Evolutionary conservation across 2,888 invertebrate species (phyloP).

Genomic region (Tenthredo livida): DNA sequence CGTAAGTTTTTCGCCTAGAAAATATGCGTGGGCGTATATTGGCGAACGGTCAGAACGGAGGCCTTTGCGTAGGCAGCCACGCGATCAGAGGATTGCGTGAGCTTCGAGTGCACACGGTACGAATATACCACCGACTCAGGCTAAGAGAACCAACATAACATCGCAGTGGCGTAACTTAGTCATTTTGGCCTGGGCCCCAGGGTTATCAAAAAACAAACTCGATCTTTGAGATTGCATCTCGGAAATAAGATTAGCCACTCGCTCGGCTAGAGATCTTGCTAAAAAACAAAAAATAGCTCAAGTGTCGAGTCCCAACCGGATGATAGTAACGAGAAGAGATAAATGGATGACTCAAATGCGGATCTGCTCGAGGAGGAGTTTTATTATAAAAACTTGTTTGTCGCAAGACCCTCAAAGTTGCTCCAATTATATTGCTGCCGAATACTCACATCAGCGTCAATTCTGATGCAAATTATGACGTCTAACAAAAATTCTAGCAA

Average conservation of each 20-base stretch:
- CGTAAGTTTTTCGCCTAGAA: slow-evolving; percentile 15
- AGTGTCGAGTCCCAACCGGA: not conserved
- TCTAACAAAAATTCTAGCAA: not conserved
- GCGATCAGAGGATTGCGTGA: slow-evolving; percentile 57
- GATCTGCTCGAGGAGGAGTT: not conserved
- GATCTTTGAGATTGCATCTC: not conserved
- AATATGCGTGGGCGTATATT: slow-evolving; percentile 59
- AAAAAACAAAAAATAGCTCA: not conserved
- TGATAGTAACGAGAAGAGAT: not conserved
- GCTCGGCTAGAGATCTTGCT: not conserved
- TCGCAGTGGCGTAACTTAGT: slow-evolving; percentile 53
- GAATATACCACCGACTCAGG: slow-evolving; percentile 54
- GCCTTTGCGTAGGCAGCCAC: slow-evolving; percentile 48
- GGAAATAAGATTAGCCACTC: not conserved
- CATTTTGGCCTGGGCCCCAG: slow-evolving; percentile 40
- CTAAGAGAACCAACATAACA: slow-evolving; percentile 50
- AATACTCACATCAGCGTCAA: not conserved
- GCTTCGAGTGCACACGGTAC: slow-evolving; percentile 59
- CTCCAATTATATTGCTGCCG: not conserved
- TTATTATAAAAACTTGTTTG: not conserved
- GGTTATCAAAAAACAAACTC: slow-evolving; percentile 4
- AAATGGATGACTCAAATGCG: not conserved
- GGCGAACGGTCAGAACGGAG: slow-evolving; percentile 57
- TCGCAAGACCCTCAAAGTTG: not conserved
- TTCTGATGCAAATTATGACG: not conserved